phyloP scores from a whole-genome alignment of 2,113 vertebrate genomes.

The Spheniscus mendiculus region DNA sequence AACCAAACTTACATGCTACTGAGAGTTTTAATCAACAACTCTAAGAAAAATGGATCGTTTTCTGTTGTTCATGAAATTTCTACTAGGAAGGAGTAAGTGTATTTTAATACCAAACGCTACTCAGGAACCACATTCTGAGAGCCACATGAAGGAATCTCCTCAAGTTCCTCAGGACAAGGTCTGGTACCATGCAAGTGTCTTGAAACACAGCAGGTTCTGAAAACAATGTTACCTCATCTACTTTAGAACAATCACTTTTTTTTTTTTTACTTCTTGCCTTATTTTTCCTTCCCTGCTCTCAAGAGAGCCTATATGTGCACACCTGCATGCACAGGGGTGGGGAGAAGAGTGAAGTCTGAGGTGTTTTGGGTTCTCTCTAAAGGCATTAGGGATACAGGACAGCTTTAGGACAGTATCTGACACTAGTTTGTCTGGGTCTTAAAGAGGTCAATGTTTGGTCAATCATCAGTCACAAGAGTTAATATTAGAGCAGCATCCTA shows the following conservation, averaged over 20 bases:
- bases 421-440: neutral
- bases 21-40: neutral
- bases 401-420: neutral
- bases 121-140: neutral
- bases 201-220: neutral
- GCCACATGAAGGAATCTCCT: neutral
- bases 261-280: neutral
- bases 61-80: neutral
- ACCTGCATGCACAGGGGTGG: no score
- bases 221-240: neutral
- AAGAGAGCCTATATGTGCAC: neutral
- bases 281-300: neutral
- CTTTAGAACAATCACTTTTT: neutral
- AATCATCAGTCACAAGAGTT: neutral
- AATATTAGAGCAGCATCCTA: neutral
- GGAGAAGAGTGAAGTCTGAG: accelerated
- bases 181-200: neutral
- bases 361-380: neutral
- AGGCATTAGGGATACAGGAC: neutral
- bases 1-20: neutral
- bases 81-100: neutral
- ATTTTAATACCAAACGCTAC: neutral
- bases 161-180: neutral
- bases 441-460: neutral
- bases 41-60: neutral